These are phyloP conservation scores for Atrichornis clamosus DNA, from an alignment of 2,113 vertebrate genomes.

Conservation along the genomic window DNA sequence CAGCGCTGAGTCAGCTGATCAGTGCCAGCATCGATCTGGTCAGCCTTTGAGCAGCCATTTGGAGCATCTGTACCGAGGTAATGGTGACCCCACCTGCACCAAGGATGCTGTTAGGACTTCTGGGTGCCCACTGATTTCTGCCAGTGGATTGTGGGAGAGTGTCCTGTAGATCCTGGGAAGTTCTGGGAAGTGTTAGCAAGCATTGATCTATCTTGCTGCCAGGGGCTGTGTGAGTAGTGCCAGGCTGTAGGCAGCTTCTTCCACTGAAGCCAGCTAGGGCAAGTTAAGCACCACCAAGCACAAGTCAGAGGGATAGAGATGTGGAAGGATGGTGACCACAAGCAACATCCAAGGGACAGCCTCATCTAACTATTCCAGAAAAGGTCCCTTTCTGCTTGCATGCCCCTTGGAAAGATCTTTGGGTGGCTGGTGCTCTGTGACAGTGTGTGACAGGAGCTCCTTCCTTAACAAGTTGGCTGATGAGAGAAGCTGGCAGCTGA, in stretches of 20 bases:
- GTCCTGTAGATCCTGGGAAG: background rate
- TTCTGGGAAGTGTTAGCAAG: background rate
- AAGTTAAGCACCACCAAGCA: background rate
- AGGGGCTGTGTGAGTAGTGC: background rate
- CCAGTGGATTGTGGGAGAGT: background rate
- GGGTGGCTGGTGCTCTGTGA: background rate
- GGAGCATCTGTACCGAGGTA: background rate
- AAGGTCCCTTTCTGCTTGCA: background rate
- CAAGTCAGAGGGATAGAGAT: background rate
- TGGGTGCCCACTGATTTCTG: background rate
- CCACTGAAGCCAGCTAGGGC: background rate
- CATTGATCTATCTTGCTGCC: background rate
- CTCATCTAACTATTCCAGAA: background rate
- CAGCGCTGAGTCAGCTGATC: background rate
- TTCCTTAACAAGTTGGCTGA: background rate
- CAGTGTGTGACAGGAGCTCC: background rate
- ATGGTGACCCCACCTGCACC: background rate
- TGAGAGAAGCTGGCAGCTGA: background rate
- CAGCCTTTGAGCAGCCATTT: background rate
- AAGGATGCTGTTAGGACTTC: background rate
- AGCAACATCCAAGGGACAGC: background rate
- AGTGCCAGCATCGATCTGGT: background rate
- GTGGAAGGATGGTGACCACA: background rate
- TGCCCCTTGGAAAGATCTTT: fast-evolving
- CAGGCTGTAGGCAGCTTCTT: background rate